Percentiles rank a stretch among this genome's conserved stretches.
phyloP scores from a whole-genome alignment of 1,140 invertebrate species.

The Drosophila pseudoananassae region DNA sequence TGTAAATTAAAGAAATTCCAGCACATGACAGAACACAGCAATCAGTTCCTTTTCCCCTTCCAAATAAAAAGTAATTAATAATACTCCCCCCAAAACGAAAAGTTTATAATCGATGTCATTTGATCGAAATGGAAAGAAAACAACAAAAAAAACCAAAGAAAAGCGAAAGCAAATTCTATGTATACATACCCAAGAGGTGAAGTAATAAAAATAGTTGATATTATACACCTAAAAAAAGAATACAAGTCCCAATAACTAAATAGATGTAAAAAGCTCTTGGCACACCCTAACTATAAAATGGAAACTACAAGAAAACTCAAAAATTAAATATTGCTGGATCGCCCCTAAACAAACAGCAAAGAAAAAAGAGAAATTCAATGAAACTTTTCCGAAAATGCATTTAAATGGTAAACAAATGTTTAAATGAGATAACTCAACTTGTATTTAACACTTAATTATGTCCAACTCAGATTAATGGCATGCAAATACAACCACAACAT shows the following conservation, averaged over 20 bases:
- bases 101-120: conserved; percentile 1
- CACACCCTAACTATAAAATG: conserved; percentile 20
- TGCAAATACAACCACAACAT: conserved; percentile 16
- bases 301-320: conserved; percentile 20
- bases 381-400: conserved; percentile 78
- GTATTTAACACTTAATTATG: conserved; percentile 71
- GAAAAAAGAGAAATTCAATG: conserved; percentile 40
- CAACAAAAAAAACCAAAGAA: conserved; percentile 10
- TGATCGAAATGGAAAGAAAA: conserved; percentile 7
- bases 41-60: conserved; percentile 24
- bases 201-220: conserved; percentile 7
- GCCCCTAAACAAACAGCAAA: conserved; percentile 5
- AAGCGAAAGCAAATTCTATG: conserved; percentile 7
- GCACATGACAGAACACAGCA: conserved; percentile 22
- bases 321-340: conserved; percentile 31
- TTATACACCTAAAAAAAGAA: not conserved
- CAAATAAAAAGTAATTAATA: conserved; percentile 48
- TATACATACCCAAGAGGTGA: conserved; percentile 5
- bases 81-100: conserved; percentile 1
- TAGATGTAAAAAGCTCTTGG: conserved; percentile 45
- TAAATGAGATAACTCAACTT: conserved; percentile 65
- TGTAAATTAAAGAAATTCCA: conserved; percentile 52
- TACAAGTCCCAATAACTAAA: conserved; percentile 9
- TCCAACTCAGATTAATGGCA: conserved; percentile 48
- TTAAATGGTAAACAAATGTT: conserved; percentile 74